Conservation (phyloP, 2,113 vertebrate species). For the Campylomormyrus numenius region DNA sequence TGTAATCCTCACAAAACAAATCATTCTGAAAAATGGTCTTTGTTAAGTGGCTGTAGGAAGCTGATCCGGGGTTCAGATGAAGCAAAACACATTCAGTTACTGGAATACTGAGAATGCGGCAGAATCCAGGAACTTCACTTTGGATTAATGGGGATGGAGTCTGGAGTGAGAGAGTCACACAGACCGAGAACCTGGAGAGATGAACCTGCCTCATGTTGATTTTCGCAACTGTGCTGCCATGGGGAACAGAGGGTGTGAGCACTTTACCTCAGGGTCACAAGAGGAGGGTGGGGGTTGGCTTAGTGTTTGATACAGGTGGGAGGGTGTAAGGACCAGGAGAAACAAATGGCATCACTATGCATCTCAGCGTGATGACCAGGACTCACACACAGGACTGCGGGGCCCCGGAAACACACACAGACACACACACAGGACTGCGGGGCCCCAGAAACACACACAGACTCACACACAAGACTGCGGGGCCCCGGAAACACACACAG, state of each 20-base stretch:
- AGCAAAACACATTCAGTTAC: neutral
- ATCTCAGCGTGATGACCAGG: neutral
- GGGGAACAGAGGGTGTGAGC: neutral
- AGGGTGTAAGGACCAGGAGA: slow-evolving; percentile 3
- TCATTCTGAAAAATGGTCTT: neutral
- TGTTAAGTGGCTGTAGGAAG: neutral
- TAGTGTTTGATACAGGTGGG: neutral
- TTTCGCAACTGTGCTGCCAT: neutral
- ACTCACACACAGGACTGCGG: neutral
- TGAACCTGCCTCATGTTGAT: neutral
- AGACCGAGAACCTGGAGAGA: neutral
- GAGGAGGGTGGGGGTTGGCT: neutral
- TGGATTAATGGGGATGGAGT: neutral
- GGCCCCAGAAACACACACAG: neutral
- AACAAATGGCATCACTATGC: neutral
- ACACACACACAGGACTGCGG: neutral
- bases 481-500: too few relatives aligned
- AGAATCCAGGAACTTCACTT: neutral
- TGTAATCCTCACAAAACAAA: neutral
- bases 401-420: neutral
- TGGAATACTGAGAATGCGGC: neutral
- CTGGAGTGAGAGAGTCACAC: neutral
- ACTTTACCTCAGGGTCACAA: neutral
- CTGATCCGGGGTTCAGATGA: neutral
- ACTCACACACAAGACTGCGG: neutral